phyloP scores from a whole-genome alignment of 2,797 vertebrate species.

The Acropternis orthonyx region DNA sequence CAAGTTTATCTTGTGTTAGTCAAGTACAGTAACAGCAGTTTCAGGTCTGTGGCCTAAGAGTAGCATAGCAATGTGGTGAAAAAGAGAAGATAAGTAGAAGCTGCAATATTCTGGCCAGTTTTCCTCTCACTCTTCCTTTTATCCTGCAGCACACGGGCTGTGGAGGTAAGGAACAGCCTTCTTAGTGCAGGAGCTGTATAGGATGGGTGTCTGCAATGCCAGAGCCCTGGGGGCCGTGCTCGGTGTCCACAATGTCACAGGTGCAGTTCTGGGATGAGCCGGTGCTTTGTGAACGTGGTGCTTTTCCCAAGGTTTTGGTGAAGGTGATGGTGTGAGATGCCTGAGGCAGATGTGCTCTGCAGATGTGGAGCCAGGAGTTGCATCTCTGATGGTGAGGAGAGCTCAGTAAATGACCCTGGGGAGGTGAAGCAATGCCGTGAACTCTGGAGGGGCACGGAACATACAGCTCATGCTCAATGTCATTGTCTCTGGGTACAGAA shows the following conservation, averaged over 20 bases:
- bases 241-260: accelerated
- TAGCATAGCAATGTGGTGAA: not conserved
- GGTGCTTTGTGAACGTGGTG: not conserved
- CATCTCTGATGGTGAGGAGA: accelerated
- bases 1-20: not conserved
- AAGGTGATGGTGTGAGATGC: not conserved
- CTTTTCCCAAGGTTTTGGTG: not conserved
- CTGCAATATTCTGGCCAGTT: not conserved
- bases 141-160: not conserved
- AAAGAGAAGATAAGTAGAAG: not conserved
- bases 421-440: not conserved
- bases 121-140: not conserved
- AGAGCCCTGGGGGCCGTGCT: accelerated
- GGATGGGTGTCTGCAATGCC: not conserved
- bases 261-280: not conserved
- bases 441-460: not conserved
- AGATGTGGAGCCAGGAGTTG: not conserved
- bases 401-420: not conserved
- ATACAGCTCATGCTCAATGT: not conserved
- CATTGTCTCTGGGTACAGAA: not conserved
- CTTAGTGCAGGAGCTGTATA: not conserved
- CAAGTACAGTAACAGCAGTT: not conserved
- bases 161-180: not conserved
- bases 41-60: not conserved
- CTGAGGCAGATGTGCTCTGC: not conserved